A percentile compares a stretch with the other conserved stretches of the same genome.
phyloP scores from a whole-genome alignment of 2,113 vertebrate species.

The Menura novaehollandiae region DNA sequence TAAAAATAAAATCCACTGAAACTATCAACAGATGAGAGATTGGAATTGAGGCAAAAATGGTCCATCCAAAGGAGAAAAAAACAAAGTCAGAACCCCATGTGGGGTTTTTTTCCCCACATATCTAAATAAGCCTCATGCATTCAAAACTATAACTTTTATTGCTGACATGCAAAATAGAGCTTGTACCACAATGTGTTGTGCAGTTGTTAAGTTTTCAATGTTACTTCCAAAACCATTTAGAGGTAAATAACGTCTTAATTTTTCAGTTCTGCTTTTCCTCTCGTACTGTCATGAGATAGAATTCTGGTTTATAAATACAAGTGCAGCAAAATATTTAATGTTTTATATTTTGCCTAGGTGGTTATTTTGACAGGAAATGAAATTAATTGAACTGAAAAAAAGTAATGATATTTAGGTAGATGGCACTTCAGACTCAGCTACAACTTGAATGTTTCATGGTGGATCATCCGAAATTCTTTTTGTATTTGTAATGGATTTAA shows the following conservation, averaged over 20 bases:
- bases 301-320: neutral
- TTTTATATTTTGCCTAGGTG: neutral
- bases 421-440: conserved; percentile 44
- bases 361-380: conserved; percentile 43
- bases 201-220: neutral
- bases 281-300: neutral
- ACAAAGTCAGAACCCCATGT: neutral
- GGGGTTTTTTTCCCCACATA: neutral
- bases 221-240: neutral
- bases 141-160: neutral
- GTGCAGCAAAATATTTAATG: conserved; percentile 13
- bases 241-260: neutral
- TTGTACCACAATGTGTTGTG: neutral
- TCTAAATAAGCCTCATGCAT: neutral
- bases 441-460: conserved; percentile 1
- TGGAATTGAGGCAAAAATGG: neutral
- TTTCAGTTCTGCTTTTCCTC: neutral
- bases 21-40: neutral
- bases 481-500: conserved; percentile 34
- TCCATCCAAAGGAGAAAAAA: neutral
- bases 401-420: conserved; percentile 22
- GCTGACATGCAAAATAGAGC: neutral
- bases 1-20: neutral
- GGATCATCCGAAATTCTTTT: conserved; percentile 36
- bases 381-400: conserved; percentile 51